phyloP scores from a whole-genome alignment of 2,888 invertebrate genomes.

The Perizoma affinitatum region DNA sequence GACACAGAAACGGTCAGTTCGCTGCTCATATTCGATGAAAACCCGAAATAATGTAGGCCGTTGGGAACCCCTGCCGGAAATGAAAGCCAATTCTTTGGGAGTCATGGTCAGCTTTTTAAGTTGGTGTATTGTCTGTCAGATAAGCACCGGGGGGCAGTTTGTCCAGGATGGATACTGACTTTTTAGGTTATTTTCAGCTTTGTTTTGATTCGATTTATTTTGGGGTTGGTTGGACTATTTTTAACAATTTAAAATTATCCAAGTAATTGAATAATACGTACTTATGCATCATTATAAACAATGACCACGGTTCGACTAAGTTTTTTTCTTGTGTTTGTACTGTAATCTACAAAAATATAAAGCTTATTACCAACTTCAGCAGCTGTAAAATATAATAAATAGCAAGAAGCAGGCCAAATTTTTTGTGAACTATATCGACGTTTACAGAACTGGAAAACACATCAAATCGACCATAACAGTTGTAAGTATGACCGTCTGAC shows the following conservation, averaged over 20 bases:
- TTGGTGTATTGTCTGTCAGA: constrained; percentile 26
- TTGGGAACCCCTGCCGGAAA: constrained; percentile 62
- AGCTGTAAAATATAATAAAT: constrained; percentile 22
- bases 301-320: background rate
- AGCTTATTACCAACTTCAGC: constrained; percentile 17
- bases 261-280: too few species aligned
- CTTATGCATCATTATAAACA: too few species aligned
- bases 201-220: constrained; percentile 3
- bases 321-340: background rate
- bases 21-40: constrained; percentile 51
- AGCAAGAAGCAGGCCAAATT: constrained; percentile 16
- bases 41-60: constrained; percentile 71
- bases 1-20: constrained; percentile 76
- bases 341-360: constrained; percentile 21
- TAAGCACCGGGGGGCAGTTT: constrained; percentile 19
- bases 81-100: constrained; percentile 43
- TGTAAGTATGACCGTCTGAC: constrained; percentile 32
- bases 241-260: too few species aligned
- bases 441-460: constrained; percentile 32
- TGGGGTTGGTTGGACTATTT: background rate
- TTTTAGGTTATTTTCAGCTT: background rate
- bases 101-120: constrained; percentile 35
- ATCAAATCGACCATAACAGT: constrained; percentile 31
- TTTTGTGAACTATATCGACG: constrained; percentile 23
- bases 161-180: constrained; percentile 9